phyloP scores from a whole-genome alignment of 1,140 invertebrate species.

The Papilio helenus region DNA sequence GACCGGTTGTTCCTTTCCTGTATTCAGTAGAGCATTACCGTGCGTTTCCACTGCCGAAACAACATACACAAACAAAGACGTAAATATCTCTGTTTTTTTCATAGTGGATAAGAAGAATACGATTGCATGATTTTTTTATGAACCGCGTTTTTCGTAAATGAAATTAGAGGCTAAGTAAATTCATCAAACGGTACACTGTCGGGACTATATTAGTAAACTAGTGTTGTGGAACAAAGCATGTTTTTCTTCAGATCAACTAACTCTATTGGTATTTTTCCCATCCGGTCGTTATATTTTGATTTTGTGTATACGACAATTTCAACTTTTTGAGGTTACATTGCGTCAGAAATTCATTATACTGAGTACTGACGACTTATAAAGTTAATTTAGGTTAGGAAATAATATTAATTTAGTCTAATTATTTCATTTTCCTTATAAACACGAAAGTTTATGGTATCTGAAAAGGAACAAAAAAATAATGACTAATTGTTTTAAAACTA shows the following conservation, averaged over 20 bases:
- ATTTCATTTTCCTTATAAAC: not conserved
- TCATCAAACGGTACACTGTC: too few species aligned
- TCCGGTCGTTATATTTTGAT: too few species aligned
- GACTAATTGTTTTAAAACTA: not conserved
- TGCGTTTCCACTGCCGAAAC: not conserved
- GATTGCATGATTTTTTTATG: too few species aligned
- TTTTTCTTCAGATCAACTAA: too few species aligned
- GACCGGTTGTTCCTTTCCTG: conserved; percentile 19
- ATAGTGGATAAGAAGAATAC: too few species aligned
- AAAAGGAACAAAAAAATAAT: not conserved
- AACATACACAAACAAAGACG: not conserved
- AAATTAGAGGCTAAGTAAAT: too few species aligned
- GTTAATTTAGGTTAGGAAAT: not conserved
- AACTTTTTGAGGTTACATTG: not conserved
- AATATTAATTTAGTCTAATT: not conserved
- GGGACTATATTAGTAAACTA: too few species aligned
- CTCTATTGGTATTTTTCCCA: too few species aligned
- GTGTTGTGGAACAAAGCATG: too few species aligned
- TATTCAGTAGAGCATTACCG: not conserved
- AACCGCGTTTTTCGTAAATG: too few species aligned
- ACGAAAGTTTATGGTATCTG: not conserved
- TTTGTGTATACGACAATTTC: too few species aligned
- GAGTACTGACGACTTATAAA: not conserved
- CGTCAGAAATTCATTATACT: not conserved
- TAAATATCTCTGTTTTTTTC: not conserved